Evolutionary conservation across 92 coral and sea anemone species (phyloP).

Genomic region (Pocillopora meandrina): DNA sequence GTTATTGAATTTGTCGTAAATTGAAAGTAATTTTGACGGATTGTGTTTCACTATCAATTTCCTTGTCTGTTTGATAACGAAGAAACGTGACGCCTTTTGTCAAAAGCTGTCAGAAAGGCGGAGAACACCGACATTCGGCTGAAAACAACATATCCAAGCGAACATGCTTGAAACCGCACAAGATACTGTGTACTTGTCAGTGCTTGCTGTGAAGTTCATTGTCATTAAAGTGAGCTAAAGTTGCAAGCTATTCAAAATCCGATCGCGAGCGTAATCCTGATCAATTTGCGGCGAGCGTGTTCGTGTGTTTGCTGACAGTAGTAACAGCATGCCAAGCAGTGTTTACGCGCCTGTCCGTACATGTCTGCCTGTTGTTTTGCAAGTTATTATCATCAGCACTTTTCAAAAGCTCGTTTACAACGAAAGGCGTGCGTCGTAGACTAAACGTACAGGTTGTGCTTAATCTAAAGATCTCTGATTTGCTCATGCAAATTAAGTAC

Average conservation of each 20-base stretch:
- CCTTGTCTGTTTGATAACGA: conserved; percentile 91
- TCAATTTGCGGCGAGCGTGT: conserved; percentile 35
- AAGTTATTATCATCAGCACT: conserved; percentile 41
- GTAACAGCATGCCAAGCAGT: conserved; percentile 50
- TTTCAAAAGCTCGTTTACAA: conserved; percentile 41
- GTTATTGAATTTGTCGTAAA: conserved; percentile 77
- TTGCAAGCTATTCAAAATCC: conserved; percentile 56
- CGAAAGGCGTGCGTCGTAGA: conserved; percentile 31
- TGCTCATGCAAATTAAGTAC: conserved; percentile 37
- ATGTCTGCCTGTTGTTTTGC: conserved; percentile 63
- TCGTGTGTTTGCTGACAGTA: conserved; percentile 51
- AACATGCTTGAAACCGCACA: conserved; percentile 91
- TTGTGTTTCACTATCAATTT: conserved; percentile 95
- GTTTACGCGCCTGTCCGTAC: conserved; percentile 72
- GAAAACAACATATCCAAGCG: conserved; percentile 89
- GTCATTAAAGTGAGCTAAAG: conserved; percentile 68
- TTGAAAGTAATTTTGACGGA: conserved; percentile 89
- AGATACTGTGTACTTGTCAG: conserved; percentile 85
- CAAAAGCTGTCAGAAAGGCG: conserved; percentile 94
- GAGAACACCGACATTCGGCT: conserved; percentile 90
- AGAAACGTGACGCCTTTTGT: conserved; percentile 93
- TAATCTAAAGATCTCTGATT: conserved; percentile 36
- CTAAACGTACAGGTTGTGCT: conserved; percentile 24
- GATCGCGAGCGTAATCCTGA: conserved; percentile 16
- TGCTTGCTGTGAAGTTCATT: conserved; percentile 69